Evolutionary conservation across 2,888 invertebrate species (phyloP), one percentile per base, ranked within the genome.

Genomic region (Caenorhabditis sp.): DNA sequence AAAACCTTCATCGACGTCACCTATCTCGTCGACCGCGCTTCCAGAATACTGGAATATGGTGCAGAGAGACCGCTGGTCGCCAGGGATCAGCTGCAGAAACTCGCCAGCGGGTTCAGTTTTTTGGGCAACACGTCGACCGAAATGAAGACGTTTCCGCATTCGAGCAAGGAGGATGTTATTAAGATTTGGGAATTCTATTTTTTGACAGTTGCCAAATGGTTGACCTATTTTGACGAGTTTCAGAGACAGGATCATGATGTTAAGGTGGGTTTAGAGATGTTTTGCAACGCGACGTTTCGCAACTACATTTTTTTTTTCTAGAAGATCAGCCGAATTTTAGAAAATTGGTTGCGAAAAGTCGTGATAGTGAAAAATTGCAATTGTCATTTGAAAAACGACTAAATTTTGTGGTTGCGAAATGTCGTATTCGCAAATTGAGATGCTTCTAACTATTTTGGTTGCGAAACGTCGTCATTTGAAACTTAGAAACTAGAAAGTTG

Each of bases 111-210:
- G 3, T 71, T 71, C 44, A 62, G 62, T 47, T 71, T 32, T 26
- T 6, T 62, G 15, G 47, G 26, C 11, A 71, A 62, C 35, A 62
- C 55, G 1, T 61, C 62, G 3, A 62, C 13, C 5, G 47, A 62
- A 11, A 28, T 71, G 71, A 44, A 51, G 26, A 18, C 62, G 24
- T 62, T 62, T 8, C 32, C 55, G 20, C 62, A 47, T 44, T 40
- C 71, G 0, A 22, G 37, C 15, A 71, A 62, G 32, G 62, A 71
- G 20, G 62, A 62, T 44, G 71, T 71, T 26, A 55, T 71, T 18
- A 44, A 71, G n/a, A 55, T 71, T 24, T 71, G 71, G 71, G 71
- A 71, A n/a, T 71, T 71, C 32, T 71, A 71, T 44, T 71, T 71
- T 47, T n/a, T 71, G 44, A 71, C 71, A 20, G 62, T 62, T 0